These are phyloP conservation scores for Aleadryas rufinucha DNA, from an alignment of 2,113 vertebrate species.

Conservation along the genomic window DNA sequence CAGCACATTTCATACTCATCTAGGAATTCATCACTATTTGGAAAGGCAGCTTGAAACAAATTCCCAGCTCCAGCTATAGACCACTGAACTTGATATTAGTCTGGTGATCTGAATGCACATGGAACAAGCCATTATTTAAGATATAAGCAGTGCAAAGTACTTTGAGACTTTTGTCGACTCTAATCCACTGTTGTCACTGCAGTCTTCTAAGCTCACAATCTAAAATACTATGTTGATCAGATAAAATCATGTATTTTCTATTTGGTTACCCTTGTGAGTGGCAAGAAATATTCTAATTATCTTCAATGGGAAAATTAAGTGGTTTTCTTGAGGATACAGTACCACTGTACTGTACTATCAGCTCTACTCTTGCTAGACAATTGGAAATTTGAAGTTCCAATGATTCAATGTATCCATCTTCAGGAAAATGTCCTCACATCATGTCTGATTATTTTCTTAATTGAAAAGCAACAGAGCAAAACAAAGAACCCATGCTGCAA, in stretches of 20 bases:
- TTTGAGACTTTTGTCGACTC: background rate
- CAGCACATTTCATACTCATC: background rate
- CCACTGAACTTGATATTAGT: background rate
- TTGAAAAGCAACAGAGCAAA: background rate
- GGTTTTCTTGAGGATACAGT: accelerated
- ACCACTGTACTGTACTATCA: background rate
- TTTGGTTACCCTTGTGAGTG: background rate
- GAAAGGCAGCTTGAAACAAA: background rate
- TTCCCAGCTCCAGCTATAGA: background rate
- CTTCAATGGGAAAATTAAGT: background rate
- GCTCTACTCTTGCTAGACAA: background rate
- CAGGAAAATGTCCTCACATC: background rate
- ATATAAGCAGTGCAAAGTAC: background rate
- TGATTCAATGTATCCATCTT: background rate
- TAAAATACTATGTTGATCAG: background rate
- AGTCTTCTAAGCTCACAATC: background rate
- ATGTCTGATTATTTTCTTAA: background rate
- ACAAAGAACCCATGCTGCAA: background rate
- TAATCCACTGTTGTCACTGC: background rate
- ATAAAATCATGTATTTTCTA: background rate
- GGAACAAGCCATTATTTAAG: background rate
- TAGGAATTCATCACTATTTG: background rate
- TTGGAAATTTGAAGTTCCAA: background rate
- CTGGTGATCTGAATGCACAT: background rate
- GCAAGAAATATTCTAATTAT: background rate